Percentiles rank a stretch among this genome's conserved stretches.
These are phyloP conservation scores for Uropetala carovei DNA, from an alignment of 2,888 invertebrate species.

Conservation along the genomic window DNA sequence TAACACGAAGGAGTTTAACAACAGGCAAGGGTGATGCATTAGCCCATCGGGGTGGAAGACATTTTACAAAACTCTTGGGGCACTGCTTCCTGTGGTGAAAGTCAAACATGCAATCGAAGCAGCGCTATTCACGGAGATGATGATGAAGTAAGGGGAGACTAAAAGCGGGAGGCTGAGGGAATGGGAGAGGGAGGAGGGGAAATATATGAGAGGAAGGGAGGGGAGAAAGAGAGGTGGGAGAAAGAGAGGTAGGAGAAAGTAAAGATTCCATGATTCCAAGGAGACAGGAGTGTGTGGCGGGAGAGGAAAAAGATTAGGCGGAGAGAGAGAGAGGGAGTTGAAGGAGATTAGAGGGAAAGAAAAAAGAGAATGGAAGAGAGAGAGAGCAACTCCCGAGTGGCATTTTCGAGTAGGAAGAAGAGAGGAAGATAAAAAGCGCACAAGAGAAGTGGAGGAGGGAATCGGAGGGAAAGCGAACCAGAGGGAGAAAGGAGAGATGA, in stretches of 20 bases:
- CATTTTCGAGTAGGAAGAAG: background rate
- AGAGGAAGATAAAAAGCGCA: background rate
- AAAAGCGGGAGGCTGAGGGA: background rate
- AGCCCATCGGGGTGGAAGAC: background rate
- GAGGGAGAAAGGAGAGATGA: conserved; percentile 3
- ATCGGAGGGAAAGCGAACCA: background rate
- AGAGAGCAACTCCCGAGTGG: background rate
- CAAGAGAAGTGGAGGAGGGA: background rate
- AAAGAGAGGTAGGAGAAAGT: too few species aligned
- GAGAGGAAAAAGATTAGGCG: background rate
- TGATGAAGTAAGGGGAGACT: background rate
- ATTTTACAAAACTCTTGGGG: conserved; percentile 14
- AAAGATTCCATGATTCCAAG: background rate
- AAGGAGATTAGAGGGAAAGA: background rate
- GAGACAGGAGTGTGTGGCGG: background rate
- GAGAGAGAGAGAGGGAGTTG: background rate
- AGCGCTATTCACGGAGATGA: conserved; percentile 9
- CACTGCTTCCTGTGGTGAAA: background rate
- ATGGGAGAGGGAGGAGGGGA: background rate
- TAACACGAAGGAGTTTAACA: background rate
- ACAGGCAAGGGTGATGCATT: background rate
- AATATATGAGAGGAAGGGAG: background rate
- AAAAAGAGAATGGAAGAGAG: background rate
- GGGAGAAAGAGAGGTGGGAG: background rate
- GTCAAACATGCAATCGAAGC: background rate